Evolutionary conservation across 2,797 vertebrate species (phyloP).

Genomic region (Dicrostonyx torquatus): DNA sequence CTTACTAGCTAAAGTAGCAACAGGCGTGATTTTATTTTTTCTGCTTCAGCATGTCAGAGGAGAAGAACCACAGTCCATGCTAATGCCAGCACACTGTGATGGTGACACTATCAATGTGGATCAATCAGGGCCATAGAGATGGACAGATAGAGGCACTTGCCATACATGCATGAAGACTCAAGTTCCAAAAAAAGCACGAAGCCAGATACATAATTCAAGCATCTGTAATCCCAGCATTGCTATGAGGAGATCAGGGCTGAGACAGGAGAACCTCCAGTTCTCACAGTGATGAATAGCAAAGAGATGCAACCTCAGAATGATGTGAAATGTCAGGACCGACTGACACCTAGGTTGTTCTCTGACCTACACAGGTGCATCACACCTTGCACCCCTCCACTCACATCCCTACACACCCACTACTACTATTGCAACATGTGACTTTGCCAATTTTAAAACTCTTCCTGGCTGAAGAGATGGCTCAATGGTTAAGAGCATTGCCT

Average conservation of each 20-base stretch:
- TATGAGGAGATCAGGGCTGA: not conserved
- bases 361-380: not conserved
- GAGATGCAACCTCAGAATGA: not conserved
- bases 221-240: not conserved
- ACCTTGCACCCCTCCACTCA: accelerated
- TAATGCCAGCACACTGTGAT: not conserved
- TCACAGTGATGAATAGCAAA: not conserved
- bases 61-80: not conserved
- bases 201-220: not conserved
- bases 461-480: too few species aligned
- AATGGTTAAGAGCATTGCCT: too few species aligned
- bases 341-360: not conserved
- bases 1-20: not conserved
- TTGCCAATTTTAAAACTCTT: slow-evolving; percentile 7
- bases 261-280: not conserved
- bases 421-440: too few species aligned
- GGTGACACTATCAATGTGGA: not conserved
- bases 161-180: not conserved
- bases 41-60: not conserved
- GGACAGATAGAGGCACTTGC: not conserved
- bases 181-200: not conserved
- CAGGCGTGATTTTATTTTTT: not conserved
- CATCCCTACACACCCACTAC: not conserved
- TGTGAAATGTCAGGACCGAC: not conserved
- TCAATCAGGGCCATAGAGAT: not conserved